Conservation (phyloP, 2,113 vertebrate genomes). For the Hoplias malabaricus region DNA sequence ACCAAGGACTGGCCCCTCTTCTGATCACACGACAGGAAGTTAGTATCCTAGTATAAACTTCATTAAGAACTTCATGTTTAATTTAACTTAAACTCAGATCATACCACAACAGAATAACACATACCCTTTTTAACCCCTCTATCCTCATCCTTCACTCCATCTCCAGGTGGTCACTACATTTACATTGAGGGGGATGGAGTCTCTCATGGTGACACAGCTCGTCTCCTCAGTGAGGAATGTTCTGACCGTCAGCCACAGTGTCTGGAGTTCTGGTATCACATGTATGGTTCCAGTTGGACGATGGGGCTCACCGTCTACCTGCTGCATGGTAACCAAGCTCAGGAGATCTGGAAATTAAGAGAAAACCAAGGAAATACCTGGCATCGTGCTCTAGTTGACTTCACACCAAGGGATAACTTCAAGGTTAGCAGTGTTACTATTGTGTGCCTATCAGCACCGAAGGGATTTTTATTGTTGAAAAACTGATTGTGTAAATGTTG, state of each 20-base stretch:
- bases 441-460: background rate
- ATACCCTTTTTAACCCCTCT: background rate
- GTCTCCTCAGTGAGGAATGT: slow-evolving; percentile 72
- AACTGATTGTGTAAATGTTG: background rate
- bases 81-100: background rate
- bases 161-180: slow-evolving; percentile 73
- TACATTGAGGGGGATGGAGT: slow-evolving; percentile 70
- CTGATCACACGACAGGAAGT: slow-evolving; percentile 61
- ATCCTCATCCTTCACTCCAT: background rate
- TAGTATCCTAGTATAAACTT: background rate
- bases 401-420: slow-evolving; percentile 51
- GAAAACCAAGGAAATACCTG: slow-evolving; percentile 72
- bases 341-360: slow-evolving; percentile 45
- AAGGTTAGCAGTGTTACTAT: slow-evolving; percentile 46
- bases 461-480: too few relatives aligned
- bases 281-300: slow-evolving; percentile 67
- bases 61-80: background rate
- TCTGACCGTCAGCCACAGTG: slow-evolving; percentile 68
- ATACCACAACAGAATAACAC: too few relatives aligned
- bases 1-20: slow-evolving; percentile 55
- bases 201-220: slow-evolving; percentile 61
- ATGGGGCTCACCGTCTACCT: slow-evolving; percentile 76
- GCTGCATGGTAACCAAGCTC: slow-evolving; percentile 49
- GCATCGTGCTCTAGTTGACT: slow-evolving; percentile 66
- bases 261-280: slow-evolving; percentile 85